Evolutionary conservation across 2,113 vertebrate genomes (phyloP).

Genomic region (Scomber colias): DNA sequence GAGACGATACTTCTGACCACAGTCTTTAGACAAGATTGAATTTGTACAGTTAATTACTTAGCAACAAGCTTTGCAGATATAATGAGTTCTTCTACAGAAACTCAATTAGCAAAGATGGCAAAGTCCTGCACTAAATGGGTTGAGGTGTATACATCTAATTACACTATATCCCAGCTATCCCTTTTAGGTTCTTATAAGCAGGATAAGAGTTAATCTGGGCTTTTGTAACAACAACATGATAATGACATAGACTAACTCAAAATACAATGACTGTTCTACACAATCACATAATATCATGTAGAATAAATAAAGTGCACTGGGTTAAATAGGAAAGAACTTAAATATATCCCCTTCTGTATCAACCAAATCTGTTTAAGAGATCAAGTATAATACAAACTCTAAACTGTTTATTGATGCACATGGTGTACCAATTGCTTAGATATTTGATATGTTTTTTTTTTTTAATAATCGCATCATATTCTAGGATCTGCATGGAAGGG

Average conservation of each 20-base stretch:
- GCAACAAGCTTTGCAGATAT: slow-evolving; percentile 21
- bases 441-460: neutral
- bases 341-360: neutral
- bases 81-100: slow-evolving; percentile 4
- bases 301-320: slow-evolving; percentile 14
- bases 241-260: slow-evolving; percentile 24
- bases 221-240: slow-evolving; percentile 34
- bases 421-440: neutral
- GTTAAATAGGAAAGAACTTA: neutral
- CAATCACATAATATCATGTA: neutral
- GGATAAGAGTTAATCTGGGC: slow-evolving; percentile 57
- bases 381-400: slow-evolving; percentile 3
- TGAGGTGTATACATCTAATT: slow-evolving; percentile 52
- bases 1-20: neutral
- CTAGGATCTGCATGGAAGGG: slow-evolving; percentile 10
- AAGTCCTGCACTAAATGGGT: slow-evolving; percentile 52
- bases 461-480: slow-evolving; percentile 36
- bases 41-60: slow-evolving; percentile 30
- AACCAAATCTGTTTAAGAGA: slow-evolving; percentile 42
- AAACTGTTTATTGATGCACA: neutral
- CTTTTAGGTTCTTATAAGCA: slow-evolving; percentile 41
- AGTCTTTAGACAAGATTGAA: neutral
- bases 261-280: slow-evolving; percentile 6
- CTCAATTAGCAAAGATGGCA: slow-evolving; percentile 38
- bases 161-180: slow-evolving; percentile 30